Evolutionary conservation across 2,888 invertebrate species (phyloP), one percentile per base, ranked within the genome.

Genomic region (Hyles lineata): DNA sequence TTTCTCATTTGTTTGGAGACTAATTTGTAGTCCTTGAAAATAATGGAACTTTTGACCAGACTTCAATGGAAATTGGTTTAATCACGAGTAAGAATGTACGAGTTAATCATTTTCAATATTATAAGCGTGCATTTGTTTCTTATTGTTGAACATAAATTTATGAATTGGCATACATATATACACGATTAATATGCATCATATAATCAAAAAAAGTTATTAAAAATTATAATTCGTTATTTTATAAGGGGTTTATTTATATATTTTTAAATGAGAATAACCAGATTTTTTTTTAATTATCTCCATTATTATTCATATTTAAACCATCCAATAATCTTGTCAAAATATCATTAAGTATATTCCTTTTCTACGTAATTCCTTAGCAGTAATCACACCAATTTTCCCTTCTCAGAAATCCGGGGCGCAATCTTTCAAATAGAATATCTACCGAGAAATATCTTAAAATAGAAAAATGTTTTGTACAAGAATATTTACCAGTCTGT

Each of bases 401-500:
- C n/a, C 55, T n/a, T 55, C 19, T 19, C 6, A 2, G 55, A 55
- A 55, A 17, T 19, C 5, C n/a, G n/a, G n/a, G 1, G 6, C 55
- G 3, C 35, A 19, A 43, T 6, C 7, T 61, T 35, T 43, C 63
- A 43, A 43, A 21, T 15, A n/a, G n/a, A 63, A 15, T 43, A 11
- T 43, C n/a, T 21, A 35, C 21, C 2, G 21, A 67, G 21, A 67
- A 50, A 21, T 35, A 63, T 21, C 21, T 11, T 21, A 67, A 67
- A 67, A 50, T 67, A 23, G 50, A 50, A 23, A 67, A 23, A 67
- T 67, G 15, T 50, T 67, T 67, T 67, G 23, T 67, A 67, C 17
- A 67, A 43, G 5, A 67, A 43, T 55, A 55, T 29, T n/a, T 62
- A 43, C 43, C 21, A 63, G 63, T 71, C 52, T 71, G 25, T 60